Evolutionary conservation across 53 echinoderm and acorn worm species (phyloP), one percentile per base, ranked within the genome.

Genomic region (Pentamera pediparva): DNA sequence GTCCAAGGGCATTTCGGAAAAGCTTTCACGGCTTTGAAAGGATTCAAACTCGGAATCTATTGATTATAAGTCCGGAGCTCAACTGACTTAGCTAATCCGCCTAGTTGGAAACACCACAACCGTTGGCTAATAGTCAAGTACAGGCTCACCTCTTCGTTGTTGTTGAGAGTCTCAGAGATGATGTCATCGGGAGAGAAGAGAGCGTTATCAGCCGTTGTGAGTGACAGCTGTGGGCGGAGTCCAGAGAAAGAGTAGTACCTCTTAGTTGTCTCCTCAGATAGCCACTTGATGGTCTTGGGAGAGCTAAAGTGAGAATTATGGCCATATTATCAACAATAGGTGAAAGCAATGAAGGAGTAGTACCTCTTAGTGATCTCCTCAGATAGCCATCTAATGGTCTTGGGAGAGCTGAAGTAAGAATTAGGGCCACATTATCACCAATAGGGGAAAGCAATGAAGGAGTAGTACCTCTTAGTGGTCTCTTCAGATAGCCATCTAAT

Each of bases 401-500:
- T 82, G 20, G 78, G 80, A 35, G 91, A 82, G 33, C 94, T 94
- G n/a, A n/a, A n/a, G n/a, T n/a, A n/a, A n/a, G n/a, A n/a, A n/a
- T n/a, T n/a, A n/a, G n/a, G n/a, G n/a, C n/a, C n/a, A n/a, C n/a
- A n/a, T n/a, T n/a, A n/a, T n/a, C n/a, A n/a, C n/a, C n/a, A n/a
- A n/a, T n/a, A n/a, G n/a, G n/a, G n/a, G n/a, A n/a, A n/a, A n/a
- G n/a, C 95, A 26, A 76, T 79, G 37, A 81, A 79, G 17, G 82
- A 58, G 76, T 82, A 95, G 48, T 91, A 91, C 13, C 95, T 85
- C 11, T 84, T 83, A 5, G 85, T 51, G 34, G 95, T 81, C 69
- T 95, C 87, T 51, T 95, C 95, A 17, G 91, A 84, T 26, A 95
- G 62, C 95, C 95, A 95, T 40, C 78, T n/a, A 80, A 95, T 95